These are phyloP conservation scores for Sterna hirundo DNA, from an alignment of 2,113 vertebrate genomes.

Conservation along the genomic window DNA sequence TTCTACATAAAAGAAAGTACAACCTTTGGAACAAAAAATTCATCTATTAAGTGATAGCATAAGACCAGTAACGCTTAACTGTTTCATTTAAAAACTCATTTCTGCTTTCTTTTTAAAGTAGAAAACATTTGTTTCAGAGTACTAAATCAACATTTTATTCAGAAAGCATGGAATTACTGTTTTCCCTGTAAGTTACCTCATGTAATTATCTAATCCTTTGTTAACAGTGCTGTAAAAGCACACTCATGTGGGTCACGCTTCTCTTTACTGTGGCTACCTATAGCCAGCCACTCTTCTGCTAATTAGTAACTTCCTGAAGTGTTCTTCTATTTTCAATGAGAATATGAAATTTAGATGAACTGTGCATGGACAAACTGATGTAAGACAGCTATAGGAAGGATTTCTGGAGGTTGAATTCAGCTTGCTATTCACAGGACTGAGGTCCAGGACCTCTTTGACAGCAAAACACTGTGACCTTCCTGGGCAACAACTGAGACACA, in stretches of 20 bases:
- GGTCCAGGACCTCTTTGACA: not conserved
- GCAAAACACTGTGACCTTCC: not conserved
- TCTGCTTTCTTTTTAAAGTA: not conserved
- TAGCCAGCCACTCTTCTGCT: not conserved
- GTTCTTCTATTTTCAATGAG: not conserved
- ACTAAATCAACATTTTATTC: not conserved
- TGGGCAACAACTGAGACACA: not conserved
- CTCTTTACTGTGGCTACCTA: not conserved
- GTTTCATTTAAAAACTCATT: not conserved
- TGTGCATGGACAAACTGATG: not conserved
- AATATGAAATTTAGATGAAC: not conserved
- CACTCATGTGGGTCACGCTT: not conserved
- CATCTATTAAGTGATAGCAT: not conserved
- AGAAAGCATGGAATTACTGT: not conserved
- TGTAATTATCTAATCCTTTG: not conserved
- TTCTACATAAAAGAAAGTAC: not conserved
- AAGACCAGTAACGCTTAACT: not conserved
- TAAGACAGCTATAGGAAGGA: not conserved
- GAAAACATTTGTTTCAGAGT: not conserved
- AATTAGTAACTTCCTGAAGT: not conserved
- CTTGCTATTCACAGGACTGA: not conserved
- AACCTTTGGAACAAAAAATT: not conserved
- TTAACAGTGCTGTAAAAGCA: not conserved
- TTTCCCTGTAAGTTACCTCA: not conserved
- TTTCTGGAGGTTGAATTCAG: not conserved